phyloP scores from a whole-genome alignment of 2,888 invertebrate species.

The Hipparchia sbordonii region DNA sequence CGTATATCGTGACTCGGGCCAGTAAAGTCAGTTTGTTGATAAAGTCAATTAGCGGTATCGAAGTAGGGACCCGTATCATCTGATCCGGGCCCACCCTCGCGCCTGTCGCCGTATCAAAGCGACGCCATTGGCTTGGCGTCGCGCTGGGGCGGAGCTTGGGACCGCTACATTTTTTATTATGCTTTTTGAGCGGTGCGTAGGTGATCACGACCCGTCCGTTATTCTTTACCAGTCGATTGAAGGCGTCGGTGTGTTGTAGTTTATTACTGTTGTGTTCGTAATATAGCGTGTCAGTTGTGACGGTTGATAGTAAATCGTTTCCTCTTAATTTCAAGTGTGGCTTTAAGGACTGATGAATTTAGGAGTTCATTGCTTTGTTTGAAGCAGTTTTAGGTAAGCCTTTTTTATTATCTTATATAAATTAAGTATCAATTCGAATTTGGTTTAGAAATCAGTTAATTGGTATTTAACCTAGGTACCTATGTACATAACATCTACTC shows the following conservation, averaged over 20 bases:
- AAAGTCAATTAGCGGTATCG: constrained; percentile 83
- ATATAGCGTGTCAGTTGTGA: constrained; percentile 70
- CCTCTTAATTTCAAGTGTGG: constrained; percentile 60
- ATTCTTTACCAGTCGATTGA: constrained; percentile 79
- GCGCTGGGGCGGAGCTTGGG: constrained; percentile 73
- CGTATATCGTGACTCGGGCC: constrained; percentile 81
- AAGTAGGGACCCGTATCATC: constrained; percentile 78
- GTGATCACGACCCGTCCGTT: constrained; percentile 67
- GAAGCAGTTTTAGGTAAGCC: constrained; percentile 29
- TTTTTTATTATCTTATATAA: not conserved
- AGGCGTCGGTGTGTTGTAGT: constrained; percentile 80
- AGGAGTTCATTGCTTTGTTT: constrained; percentile 42
- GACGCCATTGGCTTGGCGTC: constrained; percentile 68
- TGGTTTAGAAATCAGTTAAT: not conserved
- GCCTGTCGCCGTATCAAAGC: constrained; percentile 59
- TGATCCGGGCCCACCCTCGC: constrained; percentile 75
- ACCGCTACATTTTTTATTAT: constrained; percentile 73
- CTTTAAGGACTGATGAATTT: constrained; percentile 59
- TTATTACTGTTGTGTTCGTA: constrained; percentile 72
- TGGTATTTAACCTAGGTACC: too few relatives aligned
- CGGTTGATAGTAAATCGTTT: constrained; percentile 62
- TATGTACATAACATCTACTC: too few relatives aligned
- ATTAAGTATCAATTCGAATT: not conserved
- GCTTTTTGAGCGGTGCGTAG: constrained; percentile 71
- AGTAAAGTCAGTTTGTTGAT: constrained; percentile 83